Base-by-base conservation (phyloP, 2,113 vertebrate species). In the Felis chaus region DNA sequence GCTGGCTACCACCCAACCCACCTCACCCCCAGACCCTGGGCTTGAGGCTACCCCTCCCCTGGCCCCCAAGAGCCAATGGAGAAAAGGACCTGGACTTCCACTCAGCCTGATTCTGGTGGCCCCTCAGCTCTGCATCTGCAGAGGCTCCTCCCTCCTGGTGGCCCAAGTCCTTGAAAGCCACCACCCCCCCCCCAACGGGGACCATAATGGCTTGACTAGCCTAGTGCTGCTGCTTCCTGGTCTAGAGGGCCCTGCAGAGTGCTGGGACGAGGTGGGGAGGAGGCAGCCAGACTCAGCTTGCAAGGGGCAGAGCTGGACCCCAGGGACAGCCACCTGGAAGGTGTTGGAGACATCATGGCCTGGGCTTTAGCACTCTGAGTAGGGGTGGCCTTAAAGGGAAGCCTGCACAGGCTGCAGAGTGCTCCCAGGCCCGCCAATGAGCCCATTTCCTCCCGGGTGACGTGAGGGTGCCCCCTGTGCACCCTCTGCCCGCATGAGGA, bases 361-460 rank as follows among this genome's bases (percentile, higher is more conserved):
- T 8, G 16, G 15, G 76, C 19, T 68, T 69, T 12, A 33, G 29
- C 0, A 10, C 0, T 2, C 45, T 8, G 14, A 27, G 48, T 41
- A 27, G 3, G 6, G 2, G 23, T 8, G 16, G 9, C 27, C 19
- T 25, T 12, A 8, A 53, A 80, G 19, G 25, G n/a, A 18, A n/a
- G 21, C 12, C 29, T 10, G 8, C 2, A 0, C 10, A 27, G 39
- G 31, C 36, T 23, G 27, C 21, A 0, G 31, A 8, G n/a, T 1
- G 0, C 8, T 23, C 41, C 69, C 21, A 0, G 27, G 36, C 63
- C 53, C 1, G 0, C 7, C 3, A 0, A 3, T 5, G 23, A 29
- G 84, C 36, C 82, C 31, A 65, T n/a, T n/a, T 18, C 76, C 48
- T 53, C 76, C 45, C 29, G 29, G 4, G 74, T 48, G 74, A 76